A percentile compares a stretch with the other conserved stretches of the same genome.
Evolutionary conservation across 2,888 invertebrate species (phyloP).

Genomic region (Chrysomela aeneicollis): DNA sequence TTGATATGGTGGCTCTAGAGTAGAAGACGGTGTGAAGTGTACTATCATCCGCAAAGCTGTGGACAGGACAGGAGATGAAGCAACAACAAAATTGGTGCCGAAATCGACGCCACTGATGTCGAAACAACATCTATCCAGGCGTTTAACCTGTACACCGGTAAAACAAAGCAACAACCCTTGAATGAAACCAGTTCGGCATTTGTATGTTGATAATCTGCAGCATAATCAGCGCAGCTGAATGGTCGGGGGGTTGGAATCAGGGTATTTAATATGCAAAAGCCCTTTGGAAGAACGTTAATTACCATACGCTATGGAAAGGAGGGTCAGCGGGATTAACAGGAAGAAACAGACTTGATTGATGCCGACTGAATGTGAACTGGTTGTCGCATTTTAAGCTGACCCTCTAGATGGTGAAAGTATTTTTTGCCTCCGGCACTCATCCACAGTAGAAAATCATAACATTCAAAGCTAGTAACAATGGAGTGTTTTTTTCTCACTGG

Average conservation of each 20-base stretch:
- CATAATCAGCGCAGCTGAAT: conserved; percentile 44
- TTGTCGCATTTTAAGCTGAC: background rate
- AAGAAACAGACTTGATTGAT: conserved; percentile 30
- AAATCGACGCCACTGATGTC: background rate
- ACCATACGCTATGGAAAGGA: conserved; percentile 41
- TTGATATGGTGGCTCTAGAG: too few relatives aligned
- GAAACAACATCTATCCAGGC: background rate
- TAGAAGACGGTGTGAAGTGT: too few relatives aligned
- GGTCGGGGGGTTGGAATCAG: conserved; percentile 31
- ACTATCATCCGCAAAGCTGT: too few relatives aligned
- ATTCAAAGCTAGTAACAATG: too few relatives aligned
- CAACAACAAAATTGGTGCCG: too few relatives aligned
- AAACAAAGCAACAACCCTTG: conserved; percentile 41
- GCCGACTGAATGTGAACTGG: conserved; percentile 16
- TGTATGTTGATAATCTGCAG: conserved; percentile 49
- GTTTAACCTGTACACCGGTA: conserved; percentile 14
- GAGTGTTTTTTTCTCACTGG: too few relatives aligned
- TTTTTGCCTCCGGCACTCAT: background rate
- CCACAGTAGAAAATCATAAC: background rate
- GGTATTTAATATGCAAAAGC: conserved; percentile 47
- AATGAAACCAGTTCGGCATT: conserved; percentile 48
- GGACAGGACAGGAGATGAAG: too few relatives aligned
- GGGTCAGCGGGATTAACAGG: conserved; percentile 48
- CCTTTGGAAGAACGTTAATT: conserved; percentile 44
- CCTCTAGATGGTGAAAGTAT: background rate